Conservation (phyloP, 2,888 invertebrate species). For the Rhaphigaster nebulosa region DNA sequence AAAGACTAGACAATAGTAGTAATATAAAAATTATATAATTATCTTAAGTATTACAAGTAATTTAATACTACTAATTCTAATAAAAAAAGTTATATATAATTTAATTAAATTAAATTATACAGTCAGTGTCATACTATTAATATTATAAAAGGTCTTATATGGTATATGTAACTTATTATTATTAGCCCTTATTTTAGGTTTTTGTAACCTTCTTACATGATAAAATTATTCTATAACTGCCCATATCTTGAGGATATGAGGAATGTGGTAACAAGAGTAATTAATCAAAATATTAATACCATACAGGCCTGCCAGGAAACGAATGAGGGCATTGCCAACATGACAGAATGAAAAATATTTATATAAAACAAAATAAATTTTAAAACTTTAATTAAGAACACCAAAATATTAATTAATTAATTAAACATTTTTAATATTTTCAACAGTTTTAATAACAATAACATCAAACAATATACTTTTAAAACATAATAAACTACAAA, state of each 20-base stretch:
- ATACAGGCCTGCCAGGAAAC: background rate
- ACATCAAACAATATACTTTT: background rate
- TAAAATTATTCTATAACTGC: no score
- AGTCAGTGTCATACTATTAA: background rate
- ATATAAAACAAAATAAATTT: no score
- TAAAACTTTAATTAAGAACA: no score
- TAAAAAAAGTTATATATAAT: background rate
- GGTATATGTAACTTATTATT: no score
- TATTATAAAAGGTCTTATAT: background rate
- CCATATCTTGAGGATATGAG: background rate
- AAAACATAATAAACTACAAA: background rate
- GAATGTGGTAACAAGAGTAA: background rate
- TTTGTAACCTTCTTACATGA: background rate
- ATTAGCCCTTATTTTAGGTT: background rate
- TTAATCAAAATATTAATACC: no score
- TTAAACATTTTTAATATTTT: background rate
- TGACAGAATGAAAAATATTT: no score
- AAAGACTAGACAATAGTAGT: background rate
- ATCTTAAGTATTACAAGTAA: background rate
- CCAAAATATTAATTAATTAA: background rate
- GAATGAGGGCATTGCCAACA: background rate
- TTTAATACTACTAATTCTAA: background rate
- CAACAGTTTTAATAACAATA: background rate
- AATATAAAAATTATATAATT: background rate
- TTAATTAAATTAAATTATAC: background rate